Base-by-base conservation (phyloP, 2,888 invertebrate genomes). In the Calephelis perditalis region DNA sequence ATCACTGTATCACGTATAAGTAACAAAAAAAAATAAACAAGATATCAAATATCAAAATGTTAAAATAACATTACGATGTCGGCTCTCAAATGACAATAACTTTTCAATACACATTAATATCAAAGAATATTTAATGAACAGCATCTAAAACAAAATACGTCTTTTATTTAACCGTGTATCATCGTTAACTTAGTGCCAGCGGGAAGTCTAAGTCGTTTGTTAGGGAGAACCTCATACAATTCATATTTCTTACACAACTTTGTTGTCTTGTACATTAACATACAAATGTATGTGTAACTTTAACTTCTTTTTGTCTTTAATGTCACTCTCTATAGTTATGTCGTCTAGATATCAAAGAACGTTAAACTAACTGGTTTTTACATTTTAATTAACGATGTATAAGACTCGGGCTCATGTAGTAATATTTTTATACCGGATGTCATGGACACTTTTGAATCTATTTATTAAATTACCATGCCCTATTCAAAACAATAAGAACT, bases 131-230 rank as follows among this genome's bases (percentile, higher is more conserved):
- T 52, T 62, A 57, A 59, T 43, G 45, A 52, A 10, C 58, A 57
- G 44, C 35, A 45, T 49, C 55, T 59, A 66, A 63, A 69, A 69
- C 67, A 70, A 76, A 74, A 74, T 72, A 71, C 72, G 74, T 73
- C 74, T 73, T 72, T 74, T 59, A 62, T 74, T 71, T 72, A 75
- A 75, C 79, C 74, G 86, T 86, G 81, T 81, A 83, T 86, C 84
- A 84, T 83, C 82, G 85, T 86, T 86, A 81, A 78, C 82, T 78
- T 78, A 79, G 75, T 78, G 82, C 66, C 89, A 86, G 88, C 88
- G 82, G 88, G 88, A 75, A 65, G 75, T 74, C 71, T 71, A 68
- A 71, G 73, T 71, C 75, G 76, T 82, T 88, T 82, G 84, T 86
- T 86, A 84, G 63, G 79, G 79, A 77, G 81, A 82, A 85, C 86